Percentiles rank a stretch among this genome's conserved stretches.
These are phyloP conservation scores for Pollachius pollachius DNA, from an alignment of 2,113 vertebrate genomes.

Conservation along the genomic window DNA sequence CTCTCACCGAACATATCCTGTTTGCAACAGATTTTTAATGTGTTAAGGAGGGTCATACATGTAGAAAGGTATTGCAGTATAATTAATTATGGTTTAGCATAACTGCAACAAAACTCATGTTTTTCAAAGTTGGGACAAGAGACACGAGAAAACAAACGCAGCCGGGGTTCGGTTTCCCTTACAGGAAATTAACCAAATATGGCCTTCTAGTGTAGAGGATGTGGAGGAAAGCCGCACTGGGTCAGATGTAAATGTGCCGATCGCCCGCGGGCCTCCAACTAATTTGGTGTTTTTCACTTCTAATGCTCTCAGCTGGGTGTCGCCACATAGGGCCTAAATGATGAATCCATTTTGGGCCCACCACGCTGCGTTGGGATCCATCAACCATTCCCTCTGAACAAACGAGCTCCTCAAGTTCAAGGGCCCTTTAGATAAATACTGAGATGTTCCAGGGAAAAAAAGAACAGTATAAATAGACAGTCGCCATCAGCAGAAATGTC, in stretches of 20 bases:
- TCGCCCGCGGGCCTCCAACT: slow-evolving; percentile 19
- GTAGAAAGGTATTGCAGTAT: no score
- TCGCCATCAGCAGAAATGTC: slow-evolving; percentile 55
- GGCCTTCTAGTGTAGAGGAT: slow-evolving; percentile 9
- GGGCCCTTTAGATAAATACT: slow-evolving; percentile 21
- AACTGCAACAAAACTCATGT: no score
- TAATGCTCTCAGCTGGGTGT: slow-evolving; percentile 58
- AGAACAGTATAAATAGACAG: slow-evolving; percentile 66
- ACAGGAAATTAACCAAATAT: no score
- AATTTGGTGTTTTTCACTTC: slow-evolving; percentile 40
- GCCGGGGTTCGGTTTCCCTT: no score
- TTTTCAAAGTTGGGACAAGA: no score
- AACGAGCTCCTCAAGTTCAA: slow-evolving; percentile 40
- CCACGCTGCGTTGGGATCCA: slow-evolving; percentile 37
- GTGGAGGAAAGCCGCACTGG: slow-evolving; percentile 45
- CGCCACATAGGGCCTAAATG: slow-evolving; percentile 52
- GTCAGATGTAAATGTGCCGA: slow-evolving; percentile 67
- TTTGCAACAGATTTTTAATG: no score
- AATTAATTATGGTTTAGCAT: no score
- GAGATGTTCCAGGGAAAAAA: slow-evolving; percentile 47
- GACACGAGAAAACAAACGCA: no score
- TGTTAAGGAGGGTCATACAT: no score
- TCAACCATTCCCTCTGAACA: slow-evolving; percentile 66
- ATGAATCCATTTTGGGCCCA: slow-evolving; percentile 56
- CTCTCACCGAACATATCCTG: no score